Evolutionary conservation across 2,797 vertebrate genomes (phyloP), one percentile per base, ranked within the genome.

Genomic region (Parotocinclus haroldoi): DNA sequence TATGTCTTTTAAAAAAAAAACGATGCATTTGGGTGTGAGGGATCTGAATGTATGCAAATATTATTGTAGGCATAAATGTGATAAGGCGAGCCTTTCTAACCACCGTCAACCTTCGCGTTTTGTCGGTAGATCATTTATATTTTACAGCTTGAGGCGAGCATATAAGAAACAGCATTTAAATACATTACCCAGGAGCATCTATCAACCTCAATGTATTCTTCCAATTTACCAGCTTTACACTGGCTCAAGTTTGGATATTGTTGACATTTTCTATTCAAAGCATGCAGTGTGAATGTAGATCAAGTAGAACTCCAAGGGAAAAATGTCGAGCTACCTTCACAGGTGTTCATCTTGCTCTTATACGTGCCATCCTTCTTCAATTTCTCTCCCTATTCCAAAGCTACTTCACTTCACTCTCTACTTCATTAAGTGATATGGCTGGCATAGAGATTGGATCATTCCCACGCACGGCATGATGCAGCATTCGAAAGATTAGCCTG

Each of bases 81-180:
- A 50, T 39, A 61, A 58, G 7, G 10, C 14, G 12, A 55, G 16
- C 19, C 7, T 9, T 39, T 14, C 12, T 53, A 57, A 36, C 66
- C 38, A 9, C 16, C 1, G 16, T 46, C 42, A 7, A 51, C 1
- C 17, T 51, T 12, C 17, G 9, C 11, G 7, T 46, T 59, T 54
- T n/a, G 17, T 13, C 65, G n/a, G 49, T 40, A 68, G 51, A 27
- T 63, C 17, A 69, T 69, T 74, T 72, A 63, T 58, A 74, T 36
- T 37, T 16, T 40, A 40, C 37, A 63, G 52, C 66, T 44, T 1
- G 45, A 58, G 61, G 57, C 38, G 9, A 64, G 17, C 38, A 56
- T 63, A 56, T 39, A 74, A 58, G 17, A 19, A 12, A 62, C 58
- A 52, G 42, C 37, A 14, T 58, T 68, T 55, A 61, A 61, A 54